Evolutionary conservation across 2,113 vertebrate genomes (phyloP).

Genomic region (Nycticebus coucang): DNA sequence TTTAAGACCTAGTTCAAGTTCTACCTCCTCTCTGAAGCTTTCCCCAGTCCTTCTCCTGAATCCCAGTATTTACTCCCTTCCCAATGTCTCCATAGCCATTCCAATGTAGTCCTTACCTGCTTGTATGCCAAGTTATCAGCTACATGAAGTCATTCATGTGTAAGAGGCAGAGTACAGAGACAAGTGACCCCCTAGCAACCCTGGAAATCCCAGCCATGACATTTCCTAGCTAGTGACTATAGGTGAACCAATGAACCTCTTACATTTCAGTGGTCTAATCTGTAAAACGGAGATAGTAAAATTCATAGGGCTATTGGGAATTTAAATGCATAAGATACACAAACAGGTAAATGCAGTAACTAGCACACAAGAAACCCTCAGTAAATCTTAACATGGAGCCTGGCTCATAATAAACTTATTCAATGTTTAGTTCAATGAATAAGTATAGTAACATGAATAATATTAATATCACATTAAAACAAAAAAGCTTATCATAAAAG

Average conservation of each 20-base stretch:
- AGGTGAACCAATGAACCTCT: neutral
- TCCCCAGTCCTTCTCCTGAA: neutral
- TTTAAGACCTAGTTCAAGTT: neutral
- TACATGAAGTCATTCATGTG: neutral
- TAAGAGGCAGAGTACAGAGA: neutral
- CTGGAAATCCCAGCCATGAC: neutral
- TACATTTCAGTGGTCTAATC: neutral
- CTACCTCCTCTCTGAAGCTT: neutral
- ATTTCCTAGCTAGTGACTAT: neutral
- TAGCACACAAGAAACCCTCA: neutral
- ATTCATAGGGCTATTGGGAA: neutral
- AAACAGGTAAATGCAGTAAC: neutral
- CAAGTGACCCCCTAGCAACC: neutral
- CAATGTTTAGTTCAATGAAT: neutral
- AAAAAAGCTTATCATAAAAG: neutral
- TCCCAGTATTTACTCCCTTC: neutral
- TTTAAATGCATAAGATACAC: neutral
- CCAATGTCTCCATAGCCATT: neutral
- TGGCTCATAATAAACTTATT: neutral
- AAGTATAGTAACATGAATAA: constrained; percentile 18
- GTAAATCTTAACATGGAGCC: constrained; percentile 12
- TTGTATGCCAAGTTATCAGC: neutral
- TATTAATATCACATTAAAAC: constrained; percentile 35
- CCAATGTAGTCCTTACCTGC: neutral
- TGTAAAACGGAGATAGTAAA: constrained; percentile 12